phyloP scores from a whole-genome alignment of 2,888 invertebrate species.

The Erynnis tages region DNA sequence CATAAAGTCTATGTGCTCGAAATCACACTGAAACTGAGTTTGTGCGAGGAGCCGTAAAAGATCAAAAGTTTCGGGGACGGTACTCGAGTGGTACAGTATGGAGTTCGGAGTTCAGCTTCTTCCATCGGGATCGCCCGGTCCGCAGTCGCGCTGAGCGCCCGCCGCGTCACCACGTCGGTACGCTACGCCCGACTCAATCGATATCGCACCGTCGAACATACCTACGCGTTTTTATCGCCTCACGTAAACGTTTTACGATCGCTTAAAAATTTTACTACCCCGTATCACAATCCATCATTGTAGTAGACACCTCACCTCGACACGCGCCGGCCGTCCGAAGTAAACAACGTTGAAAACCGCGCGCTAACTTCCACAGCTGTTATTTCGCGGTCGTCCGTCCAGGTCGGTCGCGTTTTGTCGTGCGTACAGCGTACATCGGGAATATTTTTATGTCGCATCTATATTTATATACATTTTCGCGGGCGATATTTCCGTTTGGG shows the following conservation, averaged over 20 bases:
- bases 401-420: slow-evolving; percentile 10
- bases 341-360: slow-evolving; percentile 12
- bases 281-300: slow-evolving; percentile 35
- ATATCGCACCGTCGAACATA: slow-evolving; percentile 46
- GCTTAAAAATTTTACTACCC: slow-evolving; percentile 48
- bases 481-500: neutral
- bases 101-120: slow-evolving; percentile 43
- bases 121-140: slow-evolving; percentile 50
- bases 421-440: neutral
- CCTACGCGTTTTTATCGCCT: slow-evolving; percentile 47
- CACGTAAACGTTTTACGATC: slow-evolving; percentile 47
- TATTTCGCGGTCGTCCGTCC: slow-evolving; percentile 20
- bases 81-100: slow-evolving; percentile 30
- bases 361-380: slow-evolving; percentile 30
- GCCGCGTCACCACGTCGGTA: slow-evolving; percentile 60
- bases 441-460: neutral
- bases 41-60: neutral
- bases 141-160: slow-evolving; percentile 67
- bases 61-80: slow-evolving; percentile 19
- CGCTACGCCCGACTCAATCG: slow-evolving; percentile 53
- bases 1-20: too few species aligned
- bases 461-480: neutral
- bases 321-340: neutral
- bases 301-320: slow-evolving; percentile 6
- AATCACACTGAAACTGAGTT: slow-evolving; percentile 6